Evolutionary conservation across 2,888 invertebrate species (phyloP).

Genomic region (Chrysomela aeneicollis): DNA sequence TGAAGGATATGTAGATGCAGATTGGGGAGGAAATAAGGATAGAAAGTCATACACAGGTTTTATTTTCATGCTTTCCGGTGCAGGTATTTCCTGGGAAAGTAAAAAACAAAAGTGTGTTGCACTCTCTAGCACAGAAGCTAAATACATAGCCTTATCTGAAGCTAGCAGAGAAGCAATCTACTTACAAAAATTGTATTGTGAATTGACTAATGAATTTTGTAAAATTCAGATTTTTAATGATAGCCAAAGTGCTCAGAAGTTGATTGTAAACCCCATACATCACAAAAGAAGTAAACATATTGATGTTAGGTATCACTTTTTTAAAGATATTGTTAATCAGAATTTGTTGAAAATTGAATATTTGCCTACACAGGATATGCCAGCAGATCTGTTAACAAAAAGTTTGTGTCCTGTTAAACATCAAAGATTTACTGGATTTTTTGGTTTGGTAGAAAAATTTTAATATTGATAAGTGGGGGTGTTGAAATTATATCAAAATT

Average conservation of each 20-base stretch:
- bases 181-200: slow-evolving; percentile 4
- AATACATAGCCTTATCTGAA: background rate
- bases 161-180: slow-evolving; percentile 1
- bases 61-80: background rate
- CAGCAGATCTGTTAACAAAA: background rate
- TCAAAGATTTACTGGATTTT: background rate
- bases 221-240: background rate
- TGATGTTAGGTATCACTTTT: slow-evolving; percentile 1
- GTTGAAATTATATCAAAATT: no score
- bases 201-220: slow-evolving; percentile 2
- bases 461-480: no score
- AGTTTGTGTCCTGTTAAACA: slow-evolving; percentile 1
- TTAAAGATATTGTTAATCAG: background rate
- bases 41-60: background rate
- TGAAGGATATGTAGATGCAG: slow-evolving; percentile 4
- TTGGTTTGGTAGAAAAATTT: no score
- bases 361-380: slow-evolving; percentile 1
- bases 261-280: background rate
- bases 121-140: background rate
- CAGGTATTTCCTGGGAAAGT: slow-evolving; percentile 1
- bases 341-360: slow-evolving; percentile 1
- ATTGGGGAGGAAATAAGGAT: slow-evolving; percentile 9
- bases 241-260: background rate
- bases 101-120: background rate
- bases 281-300: slow-evolving; percentile 5